Conservation (phyloP, 1,140 invertebrate species). For the Asbolus verrucosus region DNA sequence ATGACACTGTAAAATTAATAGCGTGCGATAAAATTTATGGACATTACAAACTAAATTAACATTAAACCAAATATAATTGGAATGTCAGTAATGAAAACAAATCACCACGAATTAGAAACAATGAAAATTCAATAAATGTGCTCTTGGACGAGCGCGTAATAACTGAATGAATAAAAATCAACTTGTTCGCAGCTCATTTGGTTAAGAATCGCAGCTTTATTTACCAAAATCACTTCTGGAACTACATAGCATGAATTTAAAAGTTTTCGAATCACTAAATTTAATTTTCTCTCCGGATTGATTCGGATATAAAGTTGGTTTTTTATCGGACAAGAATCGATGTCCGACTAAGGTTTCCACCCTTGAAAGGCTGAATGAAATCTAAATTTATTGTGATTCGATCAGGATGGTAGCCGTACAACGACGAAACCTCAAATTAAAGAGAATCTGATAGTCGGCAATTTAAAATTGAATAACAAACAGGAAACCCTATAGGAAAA, state of each 20-base stretch:
- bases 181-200: not conserved
- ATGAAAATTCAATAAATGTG: not conserved
- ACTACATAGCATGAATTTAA: no score
- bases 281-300: slow-evolving; percentile 10
- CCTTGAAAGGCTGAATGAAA: not conserved
- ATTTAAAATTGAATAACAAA: slow-evolving; percentile 35
- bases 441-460: slow-evolving; percentile 19
- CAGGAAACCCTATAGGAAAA: not conserved
- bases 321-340: slow-evolving; percentile 12
- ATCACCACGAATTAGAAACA: no score
- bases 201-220: no score
- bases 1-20: no score
- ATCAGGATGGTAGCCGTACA: slow-evolving; percentile 10
- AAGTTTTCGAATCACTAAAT: slow-evolving; percentile 10
- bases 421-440: slow-evolving; percentile 30
- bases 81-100: no score
- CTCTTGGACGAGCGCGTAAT: not conserved
- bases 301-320: slow-evolving; percentile 4
- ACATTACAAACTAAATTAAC: no score
- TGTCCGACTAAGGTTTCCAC: slow-evolving; percentile 1
- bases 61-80: no score
- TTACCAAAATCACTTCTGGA: no score
- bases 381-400: slow-evolving; percentile 35
- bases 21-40: no score
- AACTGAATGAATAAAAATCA: not conserved